phyloP scores from a whole-genome alignment of 2,113 vertebrate genomes.

The Donacobius atricapilla region DNA sequence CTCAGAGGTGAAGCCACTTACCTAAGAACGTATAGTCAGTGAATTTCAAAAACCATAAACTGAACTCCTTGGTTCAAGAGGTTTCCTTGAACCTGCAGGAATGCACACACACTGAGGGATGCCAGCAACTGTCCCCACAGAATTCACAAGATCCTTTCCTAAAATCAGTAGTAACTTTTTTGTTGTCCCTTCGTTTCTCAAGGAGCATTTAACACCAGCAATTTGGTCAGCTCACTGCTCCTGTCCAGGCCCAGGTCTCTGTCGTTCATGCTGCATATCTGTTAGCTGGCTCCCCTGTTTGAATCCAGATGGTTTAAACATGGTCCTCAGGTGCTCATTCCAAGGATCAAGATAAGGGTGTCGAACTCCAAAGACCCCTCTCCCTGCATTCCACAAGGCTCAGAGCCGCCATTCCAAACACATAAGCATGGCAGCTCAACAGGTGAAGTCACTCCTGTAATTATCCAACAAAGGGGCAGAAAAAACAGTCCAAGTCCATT shows the following conservation, averaged over 20 bases:
- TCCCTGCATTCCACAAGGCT: background rate
- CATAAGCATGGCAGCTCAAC: background rate
- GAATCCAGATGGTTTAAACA: rapidly evolving
- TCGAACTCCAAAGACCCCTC: background rate
- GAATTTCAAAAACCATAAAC: background rate
- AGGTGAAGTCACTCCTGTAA: background rate
- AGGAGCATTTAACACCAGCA: background rate
- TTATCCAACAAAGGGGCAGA: background rate
- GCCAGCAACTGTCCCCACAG: background rate
- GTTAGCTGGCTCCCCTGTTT: background rate
- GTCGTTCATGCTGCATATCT: rapidly evolving
- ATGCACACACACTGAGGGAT: background rate
- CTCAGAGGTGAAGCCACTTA: background rate
- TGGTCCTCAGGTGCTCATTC: background rate
- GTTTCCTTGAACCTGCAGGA: background rate
- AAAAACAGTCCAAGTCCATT: rapidly evolving
- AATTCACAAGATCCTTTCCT: background rate
- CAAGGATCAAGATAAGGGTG: background rate
- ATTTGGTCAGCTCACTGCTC: background rate
- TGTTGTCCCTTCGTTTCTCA: background rate
- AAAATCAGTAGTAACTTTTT: background rate
- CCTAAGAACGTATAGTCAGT: background rate
- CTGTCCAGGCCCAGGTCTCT: background rate
- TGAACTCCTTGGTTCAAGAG: background rate
- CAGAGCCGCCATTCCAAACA: background rate